Percentiles rank a stretch among this genome's conserved stretches.
phyloP scores from a whole-genome alignment of 2,797 vertebrate species.

The Sebastolobus alascanus region DNA sequence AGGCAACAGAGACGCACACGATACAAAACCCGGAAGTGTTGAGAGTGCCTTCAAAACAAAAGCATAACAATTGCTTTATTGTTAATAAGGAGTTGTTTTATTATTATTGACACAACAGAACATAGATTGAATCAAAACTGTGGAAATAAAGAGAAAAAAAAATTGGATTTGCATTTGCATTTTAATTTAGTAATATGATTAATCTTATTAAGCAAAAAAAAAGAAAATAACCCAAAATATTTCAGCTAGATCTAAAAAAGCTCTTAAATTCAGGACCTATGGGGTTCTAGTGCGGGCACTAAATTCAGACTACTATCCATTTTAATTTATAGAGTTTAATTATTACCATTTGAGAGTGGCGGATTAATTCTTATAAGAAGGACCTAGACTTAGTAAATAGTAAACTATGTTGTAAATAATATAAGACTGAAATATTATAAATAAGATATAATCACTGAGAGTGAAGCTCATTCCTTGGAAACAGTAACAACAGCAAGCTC shows the following conservation, averaged over 20 bases:
- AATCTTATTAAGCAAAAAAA: neutral
- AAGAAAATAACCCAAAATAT: neutral
- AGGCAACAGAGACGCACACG: accelerated
- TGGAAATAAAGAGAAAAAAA: neutral
- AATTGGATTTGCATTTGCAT: too few species aligned
- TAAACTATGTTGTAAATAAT: too few species aligned
- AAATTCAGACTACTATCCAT: neutral
- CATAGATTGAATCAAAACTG: neutral
- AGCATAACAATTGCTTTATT: neutral
- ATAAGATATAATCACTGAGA: neutral
- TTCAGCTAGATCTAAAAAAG: neutral
- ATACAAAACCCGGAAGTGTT: neutral
- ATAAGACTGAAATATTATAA: neutral
- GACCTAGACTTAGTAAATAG: too few species aligned
- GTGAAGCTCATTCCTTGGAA: neutral
- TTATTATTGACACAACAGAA: neutral
- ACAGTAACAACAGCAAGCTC: neutral
- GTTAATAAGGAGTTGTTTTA: neutral
- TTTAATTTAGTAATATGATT: too few species aligned
- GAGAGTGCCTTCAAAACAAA: conserved; percentile 27
- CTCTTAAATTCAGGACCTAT: neutral
- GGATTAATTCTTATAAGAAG: too few species aligned
- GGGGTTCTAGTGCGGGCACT: too few species aligned
- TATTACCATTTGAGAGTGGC: neutral
- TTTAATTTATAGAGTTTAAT: neutral